Percentiles rank a stretch among this genome's conserved stretches.
phyloP scores from a whole-genome alignment of 2,113 vertebrate species.

The Eublepharis macularius region DNA sequence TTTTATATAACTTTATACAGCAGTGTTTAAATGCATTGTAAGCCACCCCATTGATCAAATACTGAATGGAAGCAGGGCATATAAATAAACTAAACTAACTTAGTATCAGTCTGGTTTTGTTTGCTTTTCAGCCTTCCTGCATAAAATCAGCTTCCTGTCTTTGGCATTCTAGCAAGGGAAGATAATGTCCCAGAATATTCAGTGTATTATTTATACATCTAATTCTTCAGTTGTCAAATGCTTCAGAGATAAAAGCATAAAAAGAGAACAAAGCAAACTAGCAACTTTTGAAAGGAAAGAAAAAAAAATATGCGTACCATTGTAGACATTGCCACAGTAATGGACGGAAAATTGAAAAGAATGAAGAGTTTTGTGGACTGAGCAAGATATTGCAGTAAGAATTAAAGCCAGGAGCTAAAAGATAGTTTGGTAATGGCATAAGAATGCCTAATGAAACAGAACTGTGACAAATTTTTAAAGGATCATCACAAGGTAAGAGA shows the following conservation, averaged over 20 bases:
- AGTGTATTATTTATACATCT: no score
- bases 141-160: background rate
- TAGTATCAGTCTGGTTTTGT: background rate
- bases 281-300: background rate
- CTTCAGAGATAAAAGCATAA: background rate
- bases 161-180: background rate
- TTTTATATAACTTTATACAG: no score
- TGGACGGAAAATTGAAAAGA: background rate
- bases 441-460: background rate
- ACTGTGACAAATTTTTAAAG: background rate
- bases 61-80: no score
- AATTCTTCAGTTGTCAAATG: background rate
- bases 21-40: no score
- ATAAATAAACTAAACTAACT: background rate
- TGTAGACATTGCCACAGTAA: background rate
- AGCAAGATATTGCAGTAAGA: background rate
- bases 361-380: background rate
- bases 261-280: background rate
- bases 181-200: no score
- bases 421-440: background rate
- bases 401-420: background rate
- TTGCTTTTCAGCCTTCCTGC: background rate
- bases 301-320: background rate
- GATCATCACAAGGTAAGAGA: background rate
- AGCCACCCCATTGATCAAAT: no score